Percentiles rank a stretch among this genome's conserved stretches.
Evolutionary conservation across 2,888 invertebrate species (phyloP).

Genomic region (Metopia argyrocephala): DNA sequence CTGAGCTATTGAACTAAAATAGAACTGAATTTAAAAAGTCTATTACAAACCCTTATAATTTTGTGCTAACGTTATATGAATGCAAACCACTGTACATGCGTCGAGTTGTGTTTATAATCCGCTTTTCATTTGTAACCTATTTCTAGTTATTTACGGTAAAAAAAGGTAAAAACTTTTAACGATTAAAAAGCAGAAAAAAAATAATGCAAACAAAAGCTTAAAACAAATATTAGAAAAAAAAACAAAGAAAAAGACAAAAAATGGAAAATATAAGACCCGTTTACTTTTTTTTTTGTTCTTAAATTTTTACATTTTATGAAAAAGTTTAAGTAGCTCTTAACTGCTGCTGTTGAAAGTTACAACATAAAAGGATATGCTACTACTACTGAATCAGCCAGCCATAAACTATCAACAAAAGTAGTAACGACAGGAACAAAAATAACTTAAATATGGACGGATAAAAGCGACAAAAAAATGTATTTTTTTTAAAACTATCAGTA

Average conservation of each 20-base stretch:
- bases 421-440: neutral
- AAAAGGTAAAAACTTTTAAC: neutral
- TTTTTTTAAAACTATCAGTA: too few relatives aligned
- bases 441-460: neutral
- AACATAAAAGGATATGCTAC: slow-evolving; percentile 37
- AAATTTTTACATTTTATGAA: too few relatives aligned
- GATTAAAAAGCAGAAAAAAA: neutral
- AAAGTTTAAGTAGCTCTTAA: slow-evolving; percentile 56
- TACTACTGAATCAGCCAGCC: slow-evolving; percentile 9
- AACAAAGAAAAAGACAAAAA: neutral
- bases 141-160: slow-evolving; percentile 43
- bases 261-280: slow-evolving; percentile 23
- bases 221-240: neutral
- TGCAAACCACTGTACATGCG: neutral
- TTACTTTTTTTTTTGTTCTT: slow-evolving; percentile 13
- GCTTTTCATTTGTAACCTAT: slow-evolving; percentile 54
- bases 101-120: slow-evolving; percentile 55
- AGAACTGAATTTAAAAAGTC: too few relatives aligned
- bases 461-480: neutral
- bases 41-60: neutral
- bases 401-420: slow-evolving; percentile 42
- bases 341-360: slow-evolving; percentile 36
- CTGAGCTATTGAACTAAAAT: too few relatives aligned
- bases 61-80: slow-evolving; percentile 29
- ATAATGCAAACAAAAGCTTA: neutral